Conservation (phyloP, 2,797 vertebrate species). For the Vespertilio murinus region DNA sequence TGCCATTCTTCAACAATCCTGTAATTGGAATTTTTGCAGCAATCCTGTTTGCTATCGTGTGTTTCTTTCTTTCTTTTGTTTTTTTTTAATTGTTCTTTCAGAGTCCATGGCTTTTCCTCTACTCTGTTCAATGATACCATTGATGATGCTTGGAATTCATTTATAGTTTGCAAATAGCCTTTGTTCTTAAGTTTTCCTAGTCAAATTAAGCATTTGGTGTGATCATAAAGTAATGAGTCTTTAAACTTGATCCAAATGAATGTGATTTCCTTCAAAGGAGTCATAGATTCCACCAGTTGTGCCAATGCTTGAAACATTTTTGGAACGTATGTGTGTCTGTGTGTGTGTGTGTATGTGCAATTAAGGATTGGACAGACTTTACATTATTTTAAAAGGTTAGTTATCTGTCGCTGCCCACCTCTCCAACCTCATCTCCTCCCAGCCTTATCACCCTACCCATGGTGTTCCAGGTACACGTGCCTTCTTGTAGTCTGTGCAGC, state of each 20-base stretch:
- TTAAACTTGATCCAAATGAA: conserved; percentile 65
- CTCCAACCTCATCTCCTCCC: neutral
- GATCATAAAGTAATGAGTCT: conserved; percentile 47
- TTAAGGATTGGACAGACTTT: neutral
- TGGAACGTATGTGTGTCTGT: neutral
- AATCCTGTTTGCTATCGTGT: neutral
- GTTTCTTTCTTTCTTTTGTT: neutral
- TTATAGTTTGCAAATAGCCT: neutral
- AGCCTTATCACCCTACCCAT: neutral
- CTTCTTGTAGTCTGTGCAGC: neutral
- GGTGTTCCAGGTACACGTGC: neutral
- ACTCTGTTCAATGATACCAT: neutral
- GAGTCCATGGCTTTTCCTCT: neutral
- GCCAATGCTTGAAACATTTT: conserved; percentile 50
- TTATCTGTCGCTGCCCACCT: neutral
- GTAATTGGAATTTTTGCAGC: neutral
- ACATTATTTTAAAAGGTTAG: neutral
- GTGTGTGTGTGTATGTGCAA: neutral
- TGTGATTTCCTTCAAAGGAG: conserved; percentile 56
- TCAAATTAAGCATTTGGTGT: conserved; percentile 53
- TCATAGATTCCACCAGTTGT: conserved; percentile 56
- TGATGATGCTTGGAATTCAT: neutral
- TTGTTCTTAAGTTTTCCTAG: conserved; percentile 31
- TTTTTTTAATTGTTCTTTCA: neutral
- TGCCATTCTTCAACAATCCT: neutral